phyloP scores from a whole-genome alignment of 2,113 vertebrate species.

The Phrynosoma platyrhinos region DNA sequence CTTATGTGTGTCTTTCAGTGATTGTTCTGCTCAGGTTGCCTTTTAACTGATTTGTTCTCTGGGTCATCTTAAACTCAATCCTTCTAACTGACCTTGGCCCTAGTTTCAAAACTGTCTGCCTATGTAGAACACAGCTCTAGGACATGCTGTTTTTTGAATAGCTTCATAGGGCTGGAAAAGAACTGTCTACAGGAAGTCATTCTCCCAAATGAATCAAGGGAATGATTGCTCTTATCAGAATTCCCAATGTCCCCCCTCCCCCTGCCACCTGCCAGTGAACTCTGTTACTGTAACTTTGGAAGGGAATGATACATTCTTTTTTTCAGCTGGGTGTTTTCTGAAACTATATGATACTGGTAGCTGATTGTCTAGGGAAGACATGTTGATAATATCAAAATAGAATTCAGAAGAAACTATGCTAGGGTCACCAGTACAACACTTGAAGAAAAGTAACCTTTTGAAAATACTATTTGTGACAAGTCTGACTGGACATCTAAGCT shows the following conservation, averaged over 20 bases:
- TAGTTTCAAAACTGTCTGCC: slow-evolving; percentile 4
- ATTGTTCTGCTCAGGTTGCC: neutral
- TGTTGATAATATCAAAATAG: too few relatives aligned
- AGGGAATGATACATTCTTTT: neutral
- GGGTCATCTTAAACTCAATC: neutral
- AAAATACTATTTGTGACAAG: too few relatives aligned
- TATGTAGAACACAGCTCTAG: neutral
- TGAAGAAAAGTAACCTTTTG: too few relatives aligned
- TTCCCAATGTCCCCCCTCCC: too few relatives aligned
- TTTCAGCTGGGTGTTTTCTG: neutral
- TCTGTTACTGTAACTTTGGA: neutral
- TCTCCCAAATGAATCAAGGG: neutral
- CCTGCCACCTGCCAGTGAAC: neutral
- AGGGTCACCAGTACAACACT: too few relatives aligned
- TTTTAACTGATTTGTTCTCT: too few relatives aligned
- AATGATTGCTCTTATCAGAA: neutral
- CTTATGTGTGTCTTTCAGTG: neutral
- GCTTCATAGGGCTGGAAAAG: neutral
- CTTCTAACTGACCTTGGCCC: neutral
- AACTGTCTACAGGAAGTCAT: neutral
- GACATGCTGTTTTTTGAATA: neutral
- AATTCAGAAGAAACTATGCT: too few relatives aligned
- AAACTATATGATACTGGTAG: neutral
- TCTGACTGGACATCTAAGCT: too few relatives aligned
- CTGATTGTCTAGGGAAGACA: neutral